These are phyloP conservation scores for Leguminivora glycinivorella DNA, from an alignment of 1,140 invertebrate genomes.

Conservation along the genomic window DNA sequence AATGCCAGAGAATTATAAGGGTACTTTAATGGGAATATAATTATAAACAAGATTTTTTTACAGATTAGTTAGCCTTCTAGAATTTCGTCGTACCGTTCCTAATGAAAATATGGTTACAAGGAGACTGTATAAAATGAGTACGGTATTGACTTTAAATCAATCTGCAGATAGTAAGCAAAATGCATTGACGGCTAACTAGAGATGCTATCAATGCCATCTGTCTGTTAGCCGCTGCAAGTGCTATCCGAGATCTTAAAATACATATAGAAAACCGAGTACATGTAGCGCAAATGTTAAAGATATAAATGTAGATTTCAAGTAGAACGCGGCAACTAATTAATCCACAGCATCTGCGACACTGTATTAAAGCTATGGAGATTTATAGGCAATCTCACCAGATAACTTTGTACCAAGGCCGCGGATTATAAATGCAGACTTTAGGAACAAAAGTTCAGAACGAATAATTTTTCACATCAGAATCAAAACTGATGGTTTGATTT, in stretches of 20 bases:
- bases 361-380: constrained; percentile 28
- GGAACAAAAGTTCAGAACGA: not conserved
- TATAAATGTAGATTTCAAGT: constrained; percentile 29
- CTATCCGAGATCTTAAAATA: constrained; percentile 20
- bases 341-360: constrained; percentile 25
- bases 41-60: too few relatives aligned
- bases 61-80: too few relatives aligned
- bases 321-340: constrained; percentile 26
- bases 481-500: constrained; percentile 15
- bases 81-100: too few relatives aligned
- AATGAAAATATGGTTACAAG: too few relatives aligned
- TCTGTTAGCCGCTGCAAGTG: constrained; percentile 20
- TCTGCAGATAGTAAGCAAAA: constrained; percentile 1
- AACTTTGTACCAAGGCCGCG: constrained; percentile 20
- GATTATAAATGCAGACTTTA: constrained; percentile 5
- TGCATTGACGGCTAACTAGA: constrained; percentile 20
- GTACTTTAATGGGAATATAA: too few relatives aligned
- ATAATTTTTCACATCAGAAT: not conserved
- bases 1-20: too few relatives aligned
- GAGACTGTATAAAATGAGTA: too few relatives aligned
- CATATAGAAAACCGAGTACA: not conserved
- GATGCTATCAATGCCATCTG: constrained; percentile 23
- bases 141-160: constrained; percentile 1
- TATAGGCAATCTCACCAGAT: constrained; percentile 23
- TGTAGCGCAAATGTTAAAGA: constrained; percentile 25